Evolutionary conservation across 2,113 vertebrate species (phyloP).

Genomic region (Rafetus swinhoei): DNA sequence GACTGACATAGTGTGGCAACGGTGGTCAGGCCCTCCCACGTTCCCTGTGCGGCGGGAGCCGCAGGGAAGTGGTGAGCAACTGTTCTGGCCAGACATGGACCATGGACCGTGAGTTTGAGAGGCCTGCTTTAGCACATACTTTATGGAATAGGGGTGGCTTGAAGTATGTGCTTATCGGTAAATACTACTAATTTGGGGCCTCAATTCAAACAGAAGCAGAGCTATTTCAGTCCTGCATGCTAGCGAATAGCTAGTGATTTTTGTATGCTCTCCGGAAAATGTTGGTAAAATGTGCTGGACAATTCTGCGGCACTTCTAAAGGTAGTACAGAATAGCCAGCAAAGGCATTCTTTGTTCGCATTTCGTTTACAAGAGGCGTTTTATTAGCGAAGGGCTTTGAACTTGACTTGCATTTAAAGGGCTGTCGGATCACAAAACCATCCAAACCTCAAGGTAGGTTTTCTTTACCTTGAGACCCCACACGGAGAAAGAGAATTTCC

Average conservation of each 20-base stretch:
- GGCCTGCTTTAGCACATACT: not conserved
- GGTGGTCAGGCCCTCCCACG: no score
- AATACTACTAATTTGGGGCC: not conserved
- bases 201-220: not conserved
- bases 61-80: no score
- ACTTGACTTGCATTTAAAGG: not conserved
- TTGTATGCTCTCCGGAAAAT: not conserved
- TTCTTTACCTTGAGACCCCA: slow-evolving; percentile 40
- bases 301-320: not conserved
- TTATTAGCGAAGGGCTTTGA: slow-evolving; percentile 42
- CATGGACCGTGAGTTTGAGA: no score
- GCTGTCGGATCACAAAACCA: slow-evolving; percentile 17
- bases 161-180: not conserved
- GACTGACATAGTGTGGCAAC: no score
- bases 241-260: not conserved
- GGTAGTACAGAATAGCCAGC: not conserved
- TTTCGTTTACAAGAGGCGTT: slow-evolving; percentile 31
- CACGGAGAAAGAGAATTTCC: not conserved
- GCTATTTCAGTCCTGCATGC: not conserved
- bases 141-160: not conserved
- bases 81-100: no score
- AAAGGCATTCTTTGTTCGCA: not conserved
- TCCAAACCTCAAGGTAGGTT: slow-evolving; percentile 28
- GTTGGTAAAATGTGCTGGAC: not conserved
- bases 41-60: no score